These are phyloP conservation scores for Merluccius polli DNA, from an alignment of 2,797 vertebrate genomes.

Conservation along the genomic window DNA sequence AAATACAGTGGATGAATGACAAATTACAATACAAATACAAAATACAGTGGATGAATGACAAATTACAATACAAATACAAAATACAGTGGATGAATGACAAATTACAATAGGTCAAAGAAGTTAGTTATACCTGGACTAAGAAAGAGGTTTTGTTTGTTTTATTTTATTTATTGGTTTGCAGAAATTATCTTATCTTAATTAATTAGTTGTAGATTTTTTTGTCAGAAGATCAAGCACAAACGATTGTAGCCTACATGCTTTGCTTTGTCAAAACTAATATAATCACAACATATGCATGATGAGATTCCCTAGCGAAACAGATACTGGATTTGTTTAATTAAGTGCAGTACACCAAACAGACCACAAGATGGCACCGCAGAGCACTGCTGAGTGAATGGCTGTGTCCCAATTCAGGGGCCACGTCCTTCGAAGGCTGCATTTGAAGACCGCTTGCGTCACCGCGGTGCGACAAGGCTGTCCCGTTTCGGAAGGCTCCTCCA, in stretches of 20 bases:
- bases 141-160: no score
- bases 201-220: background rate
- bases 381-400: no score
- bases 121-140: background rate
- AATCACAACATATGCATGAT: background rate
- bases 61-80: no score
- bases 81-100: background rate
- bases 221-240: background rate
- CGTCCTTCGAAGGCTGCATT: no score
- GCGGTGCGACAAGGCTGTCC: no score
- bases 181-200: background rate
- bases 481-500: no score
- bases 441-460: no score
- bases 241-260: background rate
- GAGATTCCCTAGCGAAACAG: background rate
- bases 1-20: no score
- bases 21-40: no score
- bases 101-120: background rate
- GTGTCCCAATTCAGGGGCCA: no score
- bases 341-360: background rate
- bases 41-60: no score
- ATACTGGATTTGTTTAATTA: background rate
- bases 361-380: conserved; percentile 20
- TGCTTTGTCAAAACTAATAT: background rate
- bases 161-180: background rate